Percentiles rank a stretch among this genome's conserved stretches.
Evolutionary conservation across 2,888 invertebrate genomes (phyloP).

Genomic region (Mythimna lalbum): DNA sequence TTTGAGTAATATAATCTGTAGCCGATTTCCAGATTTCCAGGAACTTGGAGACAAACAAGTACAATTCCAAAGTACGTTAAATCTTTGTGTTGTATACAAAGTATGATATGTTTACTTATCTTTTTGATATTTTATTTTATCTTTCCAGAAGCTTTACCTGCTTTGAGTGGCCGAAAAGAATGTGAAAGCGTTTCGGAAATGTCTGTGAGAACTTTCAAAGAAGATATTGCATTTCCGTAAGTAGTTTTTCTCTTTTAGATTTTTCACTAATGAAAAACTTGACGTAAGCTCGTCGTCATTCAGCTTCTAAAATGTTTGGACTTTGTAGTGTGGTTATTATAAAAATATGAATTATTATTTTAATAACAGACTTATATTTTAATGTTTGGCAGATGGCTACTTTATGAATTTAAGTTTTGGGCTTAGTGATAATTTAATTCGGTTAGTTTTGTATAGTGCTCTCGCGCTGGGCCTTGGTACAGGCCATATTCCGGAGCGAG

Average conservation of each 20-base stretch:
- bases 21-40: background rate
- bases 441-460: no score
- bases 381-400: background rate
- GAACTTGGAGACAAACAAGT: slow-evolving; percentile 8
- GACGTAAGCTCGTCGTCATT: slow-evolving; percentile 2
- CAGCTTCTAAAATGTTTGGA: slow-evolving; percentile 9
- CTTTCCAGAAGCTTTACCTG: slow-evolving; percentile 37
- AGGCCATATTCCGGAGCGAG: no score
- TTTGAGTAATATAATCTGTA: slow-evolving; percentile 15
- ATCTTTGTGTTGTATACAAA: slow-evolving; percentile 8
- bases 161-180: slow-evolving; percentile 48
- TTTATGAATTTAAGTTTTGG: no score
- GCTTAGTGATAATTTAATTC: no score
- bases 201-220: slow-evolving; percentile 34
- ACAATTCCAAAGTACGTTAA: background rate
- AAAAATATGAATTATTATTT: background rate
- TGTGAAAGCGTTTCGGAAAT: slow-evolving; percentile 29
- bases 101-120: slow-evolving; percentile 22
- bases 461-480: no score
- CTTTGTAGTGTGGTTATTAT: background rate
- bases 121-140: slow-evolving; percentile 24
- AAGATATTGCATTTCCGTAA: slow-evolving; percentile 50
- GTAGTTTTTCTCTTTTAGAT: slow-evolving; percentile 29
- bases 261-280: slow-evolving; percentile 39
- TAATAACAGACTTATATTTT: background rate